Percentiles rank a stretch among this genome's conserved stretches.
Conservation (phyloP, 2,888 invertebrate species). For the Rotaria sp. region DNA sequence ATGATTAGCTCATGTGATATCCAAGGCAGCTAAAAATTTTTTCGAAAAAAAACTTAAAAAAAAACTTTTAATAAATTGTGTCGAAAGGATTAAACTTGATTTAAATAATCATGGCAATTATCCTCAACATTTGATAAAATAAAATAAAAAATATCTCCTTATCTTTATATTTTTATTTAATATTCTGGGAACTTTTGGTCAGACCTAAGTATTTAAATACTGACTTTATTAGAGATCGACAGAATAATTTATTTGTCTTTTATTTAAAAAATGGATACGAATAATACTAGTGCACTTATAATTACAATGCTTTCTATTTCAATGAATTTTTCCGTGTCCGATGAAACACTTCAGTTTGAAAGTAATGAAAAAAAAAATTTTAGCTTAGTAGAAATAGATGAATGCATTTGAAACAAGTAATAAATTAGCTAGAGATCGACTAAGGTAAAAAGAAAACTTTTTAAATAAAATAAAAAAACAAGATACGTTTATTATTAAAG, state of each 20-base stretch:
- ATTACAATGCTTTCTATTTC: neutral
- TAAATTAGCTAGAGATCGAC: constrained; percentile 72
- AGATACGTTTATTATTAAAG: constrained; percentile 45
- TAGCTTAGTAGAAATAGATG: constrained; percentile 76
- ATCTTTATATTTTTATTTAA: too few species aligned
- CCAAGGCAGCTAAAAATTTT: too few species aligned
- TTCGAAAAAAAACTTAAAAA: too few species aligned
- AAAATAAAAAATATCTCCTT: too few species aligned
- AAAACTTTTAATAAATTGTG: too few species aligned
- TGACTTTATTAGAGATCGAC: neutral
- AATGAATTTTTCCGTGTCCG: neutral
- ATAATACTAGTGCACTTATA: neutral
- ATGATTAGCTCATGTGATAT: too few species aligned
- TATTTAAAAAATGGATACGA: neutral
- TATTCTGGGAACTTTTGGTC: too few species aligned
- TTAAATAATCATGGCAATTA: too few species aligned
- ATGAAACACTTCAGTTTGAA: constrained; percentile 33
- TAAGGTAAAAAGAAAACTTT: neutral
- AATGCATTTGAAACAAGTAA: constrained; percentile 81
- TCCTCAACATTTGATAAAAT: too few species aligned
- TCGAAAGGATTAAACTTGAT: too few species aligned
- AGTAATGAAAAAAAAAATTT: constrained; percentile 74
- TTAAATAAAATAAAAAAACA: neutral
- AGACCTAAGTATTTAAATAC: too few species aligned
- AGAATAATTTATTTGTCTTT: neutral